A percentile compares a stretch with the other conserved stretches of the same genome.
These are phyloP conservation scores for Neogale vison DNA, from an alignment of 2,113 vertebrate genomes.

Conservation along the genomic window DNA sequence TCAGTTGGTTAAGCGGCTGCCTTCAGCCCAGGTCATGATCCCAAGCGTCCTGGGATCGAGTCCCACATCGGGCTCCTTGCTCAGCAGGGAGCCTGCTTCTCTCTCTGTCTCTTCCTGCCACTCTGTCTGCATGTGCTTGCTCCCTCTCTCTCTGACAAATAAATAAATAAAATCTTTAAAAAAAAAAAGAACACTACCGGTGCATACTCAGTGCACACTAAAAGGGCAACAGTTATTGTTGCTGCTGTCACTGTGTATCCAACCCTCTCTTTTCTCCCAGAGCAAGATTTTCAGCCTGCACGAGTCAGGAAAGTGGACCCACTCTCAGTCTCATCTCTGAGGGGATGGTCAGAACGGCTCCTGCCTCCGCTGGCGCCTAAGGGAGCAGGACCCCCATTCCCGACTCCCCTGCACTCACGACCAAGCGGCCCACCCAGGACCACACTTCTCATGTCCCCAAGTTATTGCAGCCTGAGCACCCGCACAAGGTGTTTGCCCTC, in stretches of 20 bases:
- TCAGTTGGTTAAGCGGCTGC: no score
- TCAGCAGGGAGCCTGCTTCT: no score
- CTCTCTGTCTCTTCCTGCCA: no score
- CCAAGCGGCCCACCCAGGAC: neutral
- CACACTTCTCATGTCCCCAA: neutral
- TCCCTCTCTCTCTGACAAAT: no score
- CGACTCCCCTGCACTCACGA: fast-evolving
- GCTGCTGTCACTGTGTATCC: neutral
- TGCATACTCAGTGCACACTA: fast-evolving
- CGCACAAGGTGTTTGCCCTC: neutral
- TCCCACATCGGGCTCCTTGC: no score
- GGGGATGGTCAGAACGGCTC: neutral
- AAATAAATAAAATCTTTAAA: no score
- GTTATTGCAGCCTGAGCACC: neutral
- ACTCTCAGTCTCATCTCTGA: fast-evolving
- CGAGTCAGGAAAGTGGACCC: neutral
- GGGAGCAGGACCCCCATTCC: fast-evolving
- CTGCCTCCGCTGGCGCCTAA: neutral
- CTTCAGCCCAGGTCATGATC: no score
- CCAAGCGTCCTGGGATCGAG: no score
- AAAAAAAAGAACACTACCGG: no score
- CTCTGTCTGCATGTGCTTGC: no score
- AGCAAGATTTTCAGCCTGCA: neutral
- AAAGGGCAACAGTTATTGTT: no score
- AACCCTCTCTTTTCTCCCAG: neutral